Evolutionary conservation across 2,888 invertebrate species (phyloP).

Genomic region (Netelia melanura): DNA sequence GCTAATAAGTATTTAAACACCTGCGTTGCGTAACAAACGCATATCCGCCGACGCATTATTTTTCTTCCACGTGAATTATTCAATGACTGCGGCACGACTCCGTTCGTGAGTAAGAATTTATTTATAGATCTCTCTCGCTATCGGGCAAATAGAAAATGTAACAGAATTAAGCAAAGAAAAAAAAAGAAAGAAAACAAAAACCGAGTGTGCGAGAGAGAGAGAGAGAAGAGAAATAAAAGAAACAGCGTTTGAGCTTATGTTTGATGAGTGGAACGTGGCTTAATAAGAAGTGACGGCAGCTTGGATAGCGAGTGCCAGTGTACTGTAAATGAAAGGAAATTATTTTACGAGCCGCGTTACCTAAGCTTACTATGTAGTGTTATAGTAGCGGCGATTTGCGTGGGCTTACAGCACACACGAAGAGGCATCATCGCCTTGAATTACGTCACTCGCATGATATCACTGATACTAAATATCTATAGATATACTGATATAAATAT

Average conservation of each 20-base stretch:
- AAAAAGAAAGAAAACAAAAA: neutral
- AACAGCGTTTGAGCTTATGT: neutral
- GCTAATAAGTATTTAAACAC: conserved; percentile 10
- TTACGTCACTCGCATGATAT: conserved; percentile 82
- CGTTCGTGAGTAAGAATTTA: conserved; percentile 26
- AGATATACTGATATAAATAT: too few species aligned
- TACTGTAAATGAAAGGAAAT: conserved; percentile 59
- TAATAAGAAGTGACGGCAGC: conserved; percentile 31
- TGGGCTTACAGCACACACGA: conserved; percentile 57
- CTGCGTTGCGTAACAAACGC: conserved; percentile 51
- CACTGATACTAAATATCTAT: conserved; percentile 78
- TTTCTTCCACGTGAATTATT: conserved; percentile 28
- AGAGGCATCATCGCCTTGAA: conserved; percentile 70
- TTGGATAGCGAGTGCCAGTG: conserved; percentile 30
- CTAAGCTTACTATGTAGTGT: conserved; percentile 52
- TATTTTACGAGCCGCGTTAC: conserved; percentile 60
- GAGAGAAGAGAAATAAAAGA: neutral
- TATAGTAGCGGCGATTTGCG: conserved; percentile 43
- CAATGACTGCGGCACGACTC: conserved; percentile 14
- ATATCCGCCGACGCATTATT: conserved; percentile 43
- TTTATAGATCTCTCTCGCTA: conserved; percentile 41
- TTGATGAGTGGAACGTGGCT: conserved; percentile 1
- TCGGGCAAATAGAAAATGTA: conserved; percentile 35
- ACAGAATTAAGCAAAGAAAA: neutral
- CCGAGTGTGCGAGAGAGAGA: too few species aligned